Evolutionary conservation across 2,113 vertebrate species (phyloP).

Genomic region (Cettia cetti): DNA sequence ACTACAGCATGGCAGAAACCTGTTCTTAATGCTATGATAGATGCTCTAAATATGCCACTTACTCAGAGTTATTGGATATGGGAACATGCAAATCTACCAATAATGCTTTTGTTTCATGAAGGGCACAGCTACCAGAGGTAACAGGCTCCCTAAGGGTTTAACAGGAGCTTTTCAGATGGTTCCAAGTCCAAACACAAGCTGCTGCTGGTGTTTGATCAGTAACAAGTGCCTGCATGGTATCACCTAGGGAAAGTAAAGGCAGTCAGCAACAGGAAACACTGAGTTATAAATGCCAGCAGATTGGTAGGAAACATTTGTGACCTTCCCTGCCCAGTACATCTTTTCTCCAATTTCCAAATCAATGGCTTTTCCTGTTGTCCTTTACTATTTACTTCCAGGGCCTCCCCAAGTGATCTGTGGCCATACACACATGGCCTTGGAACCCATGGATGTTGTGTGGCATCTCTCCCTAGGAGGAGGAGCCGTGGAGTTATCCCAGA

Average conservation of each 20-base stretch:
- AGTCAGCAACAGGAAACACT: not conserved
- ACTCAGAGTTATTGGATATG: not conserved
- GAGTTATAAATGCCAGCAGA: not conserved
- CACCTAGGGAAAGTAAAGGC: not conserved
- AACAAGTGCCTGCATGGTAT: not conserved
- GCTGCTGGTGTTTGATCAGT: not conserved
- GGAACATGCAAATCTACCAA: not conserved
- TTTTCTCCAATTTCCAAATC: not conserved
- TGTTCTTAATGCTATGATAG: not conserved
- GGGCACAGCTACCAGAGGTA: not conserved
- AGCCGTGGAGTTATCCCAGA: not conserved
- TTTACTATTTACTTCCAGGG: not conserved
- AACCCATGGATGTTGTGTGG: accelerated
- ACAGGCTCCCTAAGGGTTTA: not conserved
- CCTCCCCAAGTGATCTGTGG: not conserved
- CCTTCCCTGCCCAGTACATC: not conserved
- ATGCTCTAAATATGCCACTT: not conserved
- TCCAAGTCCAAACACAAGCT: not conserved
- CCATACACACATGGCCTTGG: not conserved
- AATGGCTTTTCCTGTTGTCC: not conserved
- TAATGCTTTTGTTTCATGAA: not conserved
- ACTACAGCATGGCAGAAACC: conserved; percentile 1
- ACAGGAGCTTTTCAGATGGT: not conserved
- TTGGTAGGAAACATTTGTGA: not conserved
- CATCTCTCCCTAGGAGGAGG: not conserved